Evolutionary conservation across 35 echinoderm and acorn worm genomes (phyloP).

Genomic region (Ophioderma brevispina): DNA sequence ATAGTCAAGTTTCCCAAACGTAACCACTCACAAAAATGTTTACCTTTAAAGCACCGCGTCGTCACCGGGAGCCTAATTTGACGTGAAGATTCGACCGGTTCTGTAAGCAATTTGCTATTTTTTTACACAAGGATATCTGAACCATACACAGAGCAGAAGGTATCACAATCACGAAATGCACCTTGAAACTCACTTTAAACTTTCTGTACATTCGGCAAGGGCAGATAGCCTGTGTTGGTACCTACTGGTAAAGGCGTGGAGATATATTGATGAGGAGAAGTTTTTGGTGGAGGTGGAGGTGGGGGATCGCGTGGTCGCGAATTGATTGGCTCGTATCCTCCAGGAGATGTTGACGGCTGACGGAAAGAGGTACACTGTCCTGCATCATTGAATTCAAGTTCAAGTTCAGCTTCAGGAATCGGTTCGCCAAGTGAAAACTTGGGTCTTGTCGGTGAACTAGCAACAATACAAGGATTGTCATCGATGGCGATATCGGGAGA

Average conservation of each 20-base stretch:
- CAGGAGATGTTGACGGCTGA: not conserved
- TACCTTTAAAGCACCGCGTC: too few relatives aligned
- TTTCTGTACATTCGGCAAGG: not conserved
- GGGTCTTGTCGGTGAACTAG: not conserved
- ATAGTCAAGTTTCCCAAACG: too few relatives aligned
- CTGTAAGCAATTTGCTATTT: too few relatives aligned
- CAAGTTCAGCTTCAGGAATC: not conserved
- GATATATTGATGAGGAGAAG: not conserved
- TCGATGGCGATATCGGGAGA: not conserved
- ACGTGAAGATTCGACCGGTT: too few relatives aligned
- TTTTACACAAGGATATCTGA: too few relatives aligned
- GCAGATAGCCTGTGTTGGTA: not conserved
- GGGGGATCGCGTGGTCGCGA: not conserved
- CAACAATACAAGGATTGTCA: not conserved
- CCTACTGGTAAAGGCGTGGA: not conserved
- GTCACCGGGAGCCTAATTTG: too few relatives aligned
- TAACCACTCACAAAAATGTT: too few relatives aligned
- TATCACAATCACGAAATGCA: too few relatives aligned
- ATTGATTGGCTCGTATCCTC: too few relatives aligned
- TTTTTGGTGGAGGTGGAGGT: not conserved
- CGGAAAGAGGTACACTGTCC: not conserved
- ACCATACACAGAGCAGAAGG: too few relatives aligned
- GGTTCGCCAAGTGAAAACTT: not conserved
- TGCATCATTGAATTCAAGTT: not conserved
- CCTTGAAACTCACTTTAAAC: too few relatives aligned